Evolutionary conservation across 2,113 vertebrate genomes (phyloP), one percentile per base, ranked within the genome.

Genomic region (Kryptolebias marmoratus): DNA sequence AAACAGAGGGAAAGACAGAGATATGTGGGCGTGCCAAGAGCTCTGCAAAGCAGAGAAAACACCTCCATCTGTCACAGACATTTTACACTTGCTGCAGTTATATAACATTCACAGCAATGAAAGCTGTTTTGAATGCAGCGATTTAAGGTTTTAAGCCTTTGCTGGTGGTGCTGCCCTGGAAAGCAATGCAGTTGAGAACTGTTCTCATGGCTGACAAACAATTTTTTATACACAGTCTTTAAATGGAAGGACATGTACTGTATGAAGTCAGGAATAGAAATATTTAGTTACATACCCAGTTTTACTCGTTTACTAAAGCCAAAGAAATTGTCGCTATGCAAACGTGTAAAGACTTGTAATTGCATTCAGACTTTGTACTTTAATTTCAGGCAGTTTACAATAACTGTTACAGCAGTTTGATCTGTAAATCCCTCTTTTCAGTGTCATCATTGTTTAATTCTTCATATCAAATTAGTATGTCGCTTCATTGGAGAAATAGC

Each of bases 31-130:
- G 71, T 81, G 75, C 77, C 76, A 73, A 16, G 64, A 88, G 79
- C 84, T 71, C 83, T 79, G 75, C 81, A 66, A 69, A 81, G 87
- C 82, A 70, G 70, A n/a, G 11, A 88, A 83, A 90, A 86, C 83
- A 88, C 89, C 91, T 83, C 84, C 72, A n/a, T 79, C 79, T 89
- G 84, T 89, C 87, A 81, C 77, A 80, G 71, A 73, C 67, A 77
- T 86, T 89, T 81, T 83, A 86, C 71, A 77, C 80, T 79, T 54
- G 65, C 64, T 80, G 64, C 58, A 58, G 65, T 88, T 86, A 81
- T 53, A 80, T 82, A 91, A 86, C 82, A 71, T 48, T 64, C 67
- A 48, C 42, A 42, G 52, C 67, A 71, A 85, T 74, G 61, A 73
- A 84, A 77, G 13, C 44, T 36, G 61, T 60, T 71, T 57, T 73